Percentiles rank a stretch among this genome's conserved stretches.
Evolutionary conservation across 2,113 vertebrate genomes (phyloP).

Genomic region (Bujurquina vittata): DNA sequence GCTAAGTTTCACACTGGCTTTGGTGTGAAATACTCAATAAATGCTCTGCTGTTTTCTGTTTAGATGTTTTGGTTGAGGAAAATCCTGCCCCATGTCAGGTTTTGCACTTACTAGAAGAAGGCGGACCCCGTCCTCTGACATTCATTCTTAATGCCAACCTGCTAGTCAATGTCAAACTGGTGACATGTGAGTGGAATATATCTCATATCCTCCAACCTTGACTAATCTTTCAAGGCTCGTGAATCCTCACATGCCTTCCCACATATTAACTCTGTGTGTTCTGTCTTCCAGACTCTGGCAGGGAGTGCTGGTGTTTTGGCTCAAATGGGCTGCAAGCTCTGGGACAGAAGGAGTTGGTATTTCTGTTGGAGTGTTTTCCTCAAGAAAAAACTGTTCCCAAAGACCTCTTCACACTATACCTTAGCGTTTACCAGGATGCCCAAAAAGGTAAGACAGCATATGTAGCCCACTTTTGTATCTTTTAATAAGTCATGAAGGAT

Average conservation of each 20-base stretch:
- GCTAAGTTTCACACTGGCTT: background rate
- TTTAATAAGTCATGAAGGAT: background rate
- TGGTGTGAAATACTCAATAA: background rate
- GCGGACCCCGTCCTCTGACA: slow-evolving; percentile 83
- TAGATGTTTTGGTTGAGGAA: slow-evolving; percentile 86
- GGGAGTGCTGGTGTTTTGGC: slow-evolving; percentile 92
- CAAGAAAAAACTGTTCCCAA: slow-evolving; percentile 87
- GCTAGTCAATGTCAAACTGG: slow-evolving; percentile 89
- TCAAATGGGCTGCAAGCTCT: slow-evolving; percentile 91
- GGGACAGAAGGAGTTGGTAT: slow-evolving; percentile 92
- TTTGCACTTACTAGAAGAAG: slow-evolving; percentile 83
- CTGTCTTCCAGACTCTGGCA: slow-evolving; percentile 80
- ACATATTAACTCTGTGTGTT: background rate
- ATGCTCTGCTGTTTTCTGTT: slow-evolving; percentile 15
- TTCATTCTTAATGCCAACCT: slow-evolving; percentile 95
- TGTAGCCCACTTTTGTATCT: background rate
- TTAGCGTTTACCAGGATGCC: slow-evolving; percentile 91
- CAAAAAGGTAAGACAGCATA: slow-evolving; percentile 83
- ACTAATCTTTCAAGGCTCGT: background rate
- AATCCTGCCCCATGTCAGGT: slow-evolving; percentile 85
- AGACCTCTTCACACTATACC: slow-evolving; percentile 89
- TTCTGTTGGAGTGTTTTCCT: slow-evolving; percentile 87
- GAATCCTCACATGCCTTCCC: background rate
- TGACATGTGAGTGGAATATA: slow-evolving; percentile 84
- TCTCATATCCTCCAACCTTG: background rate